Evolutionary conservation across 1,140 invertebrate genomes (phyloP).

Genomic region (Zaprionus nigranus): DNA sequence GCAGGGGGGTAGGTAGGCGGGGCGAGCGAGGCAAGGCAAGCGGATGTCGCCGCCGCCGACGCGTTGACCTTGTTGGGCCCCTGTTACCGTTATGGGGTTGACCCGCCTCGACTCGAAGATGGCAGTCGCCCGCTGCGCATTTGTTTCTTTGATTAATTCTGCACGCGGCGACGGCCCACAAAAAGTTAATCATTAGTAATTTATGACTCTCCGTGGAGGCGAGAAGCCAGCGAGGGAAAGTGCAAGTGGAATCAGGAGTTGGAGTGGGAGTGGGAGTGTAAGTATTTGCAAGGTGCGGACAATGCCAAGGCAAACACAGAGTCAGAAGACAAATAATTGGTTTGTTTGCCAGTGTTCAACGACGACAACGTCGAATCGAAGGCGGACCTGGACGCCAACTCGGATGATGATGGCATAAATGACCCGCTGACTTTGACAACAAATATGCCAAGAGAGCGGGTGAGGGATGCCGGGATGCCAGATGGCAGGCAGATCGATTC

Average conservation of each 20-base stretch:
- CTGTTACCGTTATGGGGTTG: constrained; percentile 38
- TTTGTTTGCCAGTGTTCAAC: constrained; percentile 27
- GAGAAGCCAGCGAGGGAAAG: too few relatives aligned
- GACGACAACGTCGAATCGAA: neutral
- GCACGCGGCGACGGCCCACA: constrained; percentile 31
- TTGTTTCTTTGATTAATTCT: constrained; percentile 61
- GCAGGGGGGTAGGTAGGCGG: too few relatives aligned
- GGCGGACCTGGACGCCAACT: neutral
- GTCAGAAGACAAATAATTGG: constrained; percentile 50
- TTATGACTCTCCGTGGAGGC: constrained; percentile 59
- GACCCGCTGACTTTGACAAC: constrained; percentile 58
- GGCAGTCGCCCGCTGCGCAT: constrained; percentile 40
- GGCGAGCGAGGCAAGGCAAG: neutral
- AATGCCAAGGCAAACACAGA: constrained; percentile 27
- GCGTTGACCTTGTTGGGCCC: constrained; percentile 33
- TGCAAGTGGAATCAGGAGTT: neutral
- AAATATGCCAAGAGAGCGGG: constrained; percentile 25
- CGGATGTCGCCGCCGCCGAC: neutral
- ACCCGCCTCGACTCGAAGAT: constrained; percentile 20
- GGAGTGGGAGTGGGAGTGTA: neutral
- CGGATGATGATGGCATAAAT: constrained; percentile 47
- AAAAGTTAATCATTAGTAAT: constrained; percentile 77
- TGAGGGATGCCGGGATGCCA: neutral
- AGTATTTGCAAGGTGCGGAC: constrained; percentile 41
- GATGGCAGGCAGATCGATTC: constrained; percentile 19